Evolutionary conservation across 1,140 invertebrate species (phyloP).

Genomic region (Anoplophora glabripennis): DNA sequence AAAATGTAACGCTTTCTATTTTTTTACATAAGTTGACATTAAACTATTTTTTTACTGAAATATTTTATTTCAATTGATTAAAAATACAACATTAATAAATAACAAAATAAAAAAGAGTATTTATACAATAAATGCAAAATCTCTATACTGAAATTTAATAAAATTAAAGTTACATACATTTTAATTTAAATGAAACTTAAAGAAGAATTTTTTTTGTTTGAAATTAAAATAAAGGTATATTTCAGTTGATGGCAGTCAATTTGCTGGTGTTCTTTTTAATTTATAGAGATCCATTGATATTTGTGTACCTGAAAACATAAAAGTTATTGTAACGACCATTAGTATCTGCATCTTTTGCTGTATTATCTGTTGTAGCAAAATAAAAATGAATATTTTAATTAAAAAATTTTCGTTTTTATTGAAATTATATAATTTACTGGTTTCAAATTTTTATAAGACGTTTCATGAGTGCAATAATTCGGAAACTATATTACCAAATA

Average conservation of each 20-base stretch:
- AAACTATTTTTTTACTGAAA: slow-evolving; percentile 13
- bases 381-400: too few relatives aligned
- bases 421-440: too few relatives aligned
- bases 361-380: too few relatives aligned
- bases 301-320: neutral
- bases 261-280: slow-evolving; percentile 1
- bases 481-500: too few relatives aligned
- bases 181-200: slow-evolving; percentile 15
- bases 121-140: slow-evolving; percentile 19
- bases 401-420: too few relatives aligned
- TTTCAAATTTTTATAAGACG: too few relatives aligned
- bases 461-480: too few relatives aligned
- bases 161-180: slow-evolving; percentile 5
- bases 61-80: slow-evolving; percentile 12
- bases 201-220: slow-evolving; percentile 9
- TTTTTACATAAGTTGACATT: too few relatives aligned
- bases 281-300: neutral
- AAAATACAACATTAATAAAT: slow-evolving; percentile 10
- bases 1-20: too few relatives aligned
- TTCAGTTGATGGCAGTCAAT: slow-evolving; percentile 8
- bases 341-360: too few relatives aligned
- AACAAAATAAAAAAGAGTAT: slow-evolving; percentile 11
- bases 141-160: slow-evolving; percentile 18
- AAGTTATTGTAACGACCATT: too few relatives aligned
- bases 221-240: slow-evolving; percentile 4